Evolutionary conservation across 2,888 invertebrate genomes (phyloP).

Genomic region (Apodemia zela): DNA sequence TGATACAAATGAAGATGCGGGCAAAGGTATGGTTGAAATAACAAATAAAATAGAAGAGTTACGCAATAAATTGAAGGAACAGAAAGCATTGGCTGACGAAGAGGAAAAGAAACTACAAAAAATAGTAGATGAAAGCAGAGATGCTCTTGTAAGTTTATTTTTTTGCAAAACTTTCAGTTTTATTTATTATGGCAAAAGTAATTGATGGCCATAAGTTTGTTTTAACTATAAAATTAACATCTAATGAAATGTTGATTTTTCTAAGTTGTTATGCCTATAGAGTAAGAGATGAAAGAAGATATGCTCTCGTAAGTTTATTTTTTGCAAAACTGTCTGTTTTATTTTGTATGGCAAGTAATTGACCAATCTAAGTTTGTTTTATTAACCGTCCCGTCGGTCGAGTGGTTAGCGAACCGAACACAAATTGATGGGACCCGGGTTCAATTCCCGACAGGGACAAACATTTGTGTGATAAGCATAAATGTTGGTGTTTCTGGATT

Average conservation of each 20-base stretch:
- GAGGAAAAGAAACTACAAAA: conserved; percentile 63
- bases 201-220: too few relatives aligned
- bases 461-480: too few relatives aligned
- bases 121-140: conserved; percentile 59
- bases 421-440: too few relatives aligned
- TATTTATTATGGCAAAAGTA: neutral
- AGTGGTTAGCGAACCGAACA: too few relatives aligned
- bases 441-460: too few relatives aligned
- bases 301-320: conserved; percentile 53
- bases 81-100: conserved; percentile 52
- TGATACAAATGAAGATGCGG: conserved; percentile 54
- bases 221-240: too few relatives aligned
- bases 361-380: too few relatives aligned
- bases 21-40: conserved; percentile 47
- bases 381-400: too few relatives aligned
- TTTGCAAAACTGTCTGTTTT: neutral
- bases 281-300: conserved; percentile 54
- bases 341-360: neutral
- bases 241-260: too few relatives aligned
- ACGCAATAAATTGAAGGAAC: conserved; percentile 51
- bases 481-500: too few relatives aligned
- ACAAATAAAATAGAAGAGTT: conserved; percentile 52
- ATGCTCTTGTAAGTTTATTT: conserved; percentile 53
- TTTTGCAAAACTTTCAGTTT: neutral
- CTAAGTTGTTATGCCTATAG: too few relatives aligned